Percentiles rank a stretch among this genome's conserved stretches.
Evolutionary conservation across 2,888 invertebrate genomes (phyloP).

Genomic region (Sminthurides aquaticus): DNA sequence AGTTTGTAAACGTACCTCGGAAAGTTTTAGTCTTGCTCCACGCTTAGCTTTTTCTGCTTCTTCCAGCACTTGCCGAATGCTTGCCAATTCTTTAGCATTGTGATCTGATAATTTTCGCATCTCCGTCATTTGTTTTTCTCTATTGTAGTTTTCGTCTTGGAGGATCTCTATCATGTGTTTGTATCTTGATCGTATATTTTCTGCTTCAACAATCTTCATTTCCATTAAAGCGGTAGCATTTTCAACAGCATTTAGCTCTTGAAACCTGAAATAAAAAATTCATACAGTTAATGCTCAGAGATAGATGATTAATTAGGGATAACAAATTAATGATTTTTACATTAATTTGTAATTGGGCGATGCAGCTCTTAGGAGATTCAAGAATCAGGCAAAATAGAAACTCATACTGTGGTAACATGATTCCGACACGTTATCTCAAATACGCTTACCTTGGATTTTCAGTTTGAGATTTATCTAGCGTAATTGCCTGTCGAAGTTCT

Average conservation of each 20-base stretch:
- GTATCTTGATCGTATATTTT: conserved; percentile 40
- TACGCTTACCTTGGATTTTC: conserved; percentile 25
- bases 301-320: too few relatives aligned
- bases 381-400: too few relatives aligned
- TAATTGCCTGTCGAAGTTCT: conserved; percentile 19
- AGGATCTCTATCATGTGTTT: conserved; percentile 37
- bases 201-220: conserved; percentile 42
- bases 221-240: conserved; percentile 41
- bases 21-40: conserved; percentile 26
- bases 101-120: conserved; percentile 27
- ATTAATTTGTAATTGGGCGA: too few relatives aligned
- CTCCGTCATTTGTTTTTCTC: conserved; percentile 29
- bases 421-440: too few relatives aligned
- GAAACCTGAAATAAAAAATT: conserved; percentile 21
- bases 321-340: too few relatives aligned
- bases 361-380: too few relatives aligned
- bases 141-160: conserved; percentile 36
- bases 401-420: too few relatives aligned
- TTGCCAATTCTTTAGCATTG: conserved; percentile 31
- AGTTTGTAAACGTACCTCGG: conserved; percentile 15
- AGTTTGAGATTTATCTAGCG: conserved; percentile 5
- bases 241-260: conserved; percentile 35
- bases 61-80: conserved; percentile 25
- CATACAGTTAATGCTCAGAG: too few relatives aligned
- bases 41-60: conserved; percentile 37